Conservation (phyloP, 2,888 invertebrate genomes). For the Pristionchus arcanus region DNA sequence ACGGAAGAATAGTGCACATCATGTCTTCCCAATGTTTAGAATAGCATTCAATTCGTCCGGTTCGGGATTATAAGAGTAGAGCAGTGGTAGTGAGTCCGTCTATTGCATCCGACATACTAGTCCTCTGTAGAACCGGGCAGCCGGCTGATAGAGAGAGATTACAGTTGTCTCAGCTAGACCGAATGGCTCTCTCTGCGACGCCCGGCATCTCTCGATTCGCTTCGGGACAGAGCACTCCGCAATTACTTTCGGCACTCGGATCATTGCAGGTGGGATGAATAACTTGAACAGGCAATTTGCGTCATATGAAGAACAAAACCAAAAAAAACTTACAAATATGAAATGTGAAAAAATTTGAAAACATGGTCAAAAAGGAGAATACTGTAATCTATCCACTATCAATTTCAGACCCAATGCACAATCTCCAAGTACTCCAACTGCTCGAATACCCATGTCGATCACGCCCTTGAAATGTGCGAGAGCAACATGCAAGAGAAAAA, state of each 20-base stretch:
- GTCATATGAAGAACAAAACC: background rate
- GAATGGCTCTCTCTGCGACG: background rate
- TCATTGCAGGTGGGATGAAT: constrained; percentile 25
- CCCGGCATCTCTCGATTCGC: constrained; percentile 5
- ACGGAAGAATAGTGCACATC: too few relatives aligned
- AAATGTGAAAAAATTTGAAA: background rate
- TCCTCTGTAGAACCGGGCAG: background rate
- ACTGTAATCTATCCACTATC: background rate
- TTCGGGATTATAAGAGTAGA: background rate
- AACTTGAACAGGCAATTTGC: background rate
- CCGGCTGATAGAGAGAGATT: background rate
- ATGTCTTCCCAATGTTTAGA: too few relatives aligned
- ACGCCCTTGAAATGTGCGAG: constrained; percentile 66
- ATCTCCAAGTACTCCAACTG: constrained; percentile 66
- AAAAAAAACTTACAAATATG: background rate
- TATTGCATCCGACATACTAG: background rate
- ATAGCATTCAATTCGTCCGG: too few relatives aligned
- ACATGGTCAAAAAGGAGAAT: background rate
- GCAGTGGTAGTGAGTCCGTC: background rate
- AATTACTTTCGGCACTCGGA: constrained; percentile 26
- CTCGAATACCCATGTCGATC: constrained; percentile 66
- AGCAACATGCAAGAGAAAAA: background rate
- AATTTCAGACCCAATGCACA: constrained; percentile 66
- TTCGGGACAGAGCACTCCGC: background rate
- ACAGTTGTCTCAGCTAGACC: constrained; percentile 14